phyloP scores from a whole-genome alignment of 2,113 vertebrate species.

The Nematolebias whitei region DNA sequence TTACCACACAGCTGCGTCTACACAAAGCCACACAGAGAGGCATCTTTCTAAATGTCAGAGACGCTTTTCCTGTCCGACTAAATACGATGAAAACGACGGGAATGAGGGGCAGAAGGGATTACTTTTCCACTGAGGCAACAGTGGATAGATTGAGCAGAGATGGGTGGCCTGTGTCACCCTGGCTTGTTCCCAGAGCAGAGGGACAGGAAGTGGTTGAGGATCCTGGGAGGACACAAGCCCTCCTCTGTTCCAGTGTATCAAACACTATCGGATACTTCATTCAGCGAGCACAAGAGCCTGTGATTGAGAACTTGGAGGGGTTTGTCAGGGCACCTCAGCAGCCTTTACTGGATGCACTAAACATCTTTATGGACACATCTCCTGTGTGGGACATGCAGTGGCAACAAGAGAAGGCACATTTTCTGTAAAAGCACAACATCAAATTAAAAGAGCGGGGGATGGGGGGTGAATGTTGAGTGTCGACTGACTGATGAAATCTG shows the following conservation, averaged over 20 bases:
- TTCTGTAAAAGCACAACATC: no score
- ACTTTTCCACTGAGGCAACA: slow-evolving; percentile 67
- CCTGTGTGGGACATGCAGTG: not conserved
- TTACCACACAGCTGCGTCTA: slow-evolving; percentile 64
- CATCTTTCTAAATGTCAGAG: slow-evolving; percentile 65
- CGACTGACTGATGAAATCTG: no score
- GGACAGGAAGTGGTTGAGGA: slow-evolving; percentile 77
- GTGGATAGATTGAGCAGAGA: slow-evolving; percentile 77
- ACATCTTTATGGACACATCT: slow-evolving; percentile 16
- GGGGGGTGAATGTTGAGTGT: no score
- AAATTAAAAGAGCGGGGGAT: no score
- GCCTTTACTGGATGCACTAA: slow-evolving; percentile 2
- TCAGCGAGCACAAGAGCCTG: slow-evolving; percentile 48
- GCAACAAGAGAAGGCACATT: no score
- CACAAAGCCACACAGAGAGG: slow-evolving; percentile 69
- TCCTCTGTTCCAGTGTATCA: slow-evolving; percentile 74
- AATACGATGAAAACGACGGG: slow-evolving; percentile 35
- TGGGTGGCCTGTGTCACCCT: slow-evolving; percentile 75
- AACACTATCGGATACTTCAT: slow-evolving; percentile 73
- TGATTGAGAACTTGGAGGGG: slow-evolving; percentile 36
- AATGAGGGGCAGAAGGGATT: slow-evolving; percentile 52
- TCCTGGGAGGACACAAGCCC: slow-evolving; percentile 71
- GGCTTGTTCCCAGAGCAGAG: slow-evolving; percentile 65
- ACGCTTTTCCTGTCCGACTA: slow-evolving; percentile 67
- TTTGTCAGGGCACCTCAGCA: slow-evolving; percentile 39